A percentile compares a stretch with the other conserved stretches of the same genome.
phyloP scores from a whole-genome alignment of 2,113 vertebrate species.

The Spheniscus mendiculus region DNA sequence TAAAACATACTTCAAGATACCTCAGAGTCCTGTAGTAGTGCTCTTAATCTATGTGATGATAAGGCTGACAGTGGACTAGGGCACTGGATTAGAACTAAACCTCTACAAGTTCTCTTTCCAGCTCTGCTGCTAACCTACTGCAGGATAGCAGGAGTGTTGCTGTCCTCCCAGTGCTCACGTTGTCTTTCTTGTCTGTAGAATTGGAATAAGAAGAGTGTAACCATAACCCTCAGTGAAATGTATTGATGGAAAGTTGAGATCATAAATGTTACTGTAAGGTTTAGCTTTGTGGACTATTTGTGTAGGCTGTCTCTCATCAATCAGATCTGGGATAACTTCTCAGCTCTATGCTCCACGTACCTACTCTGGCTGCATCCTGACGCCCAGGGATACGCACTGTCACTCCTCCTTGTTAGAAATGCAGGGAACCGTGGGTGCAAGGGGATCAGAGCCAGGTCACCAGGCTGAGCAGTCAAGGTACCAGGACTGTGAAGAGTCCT shows the following conservation, averaged over 20 bases:
- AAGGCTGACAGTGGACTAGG: neutral
- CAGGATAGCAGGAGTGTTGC: neutral
- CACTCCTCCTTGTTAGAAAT: neutral
- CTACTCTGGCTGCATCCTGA: neutral
- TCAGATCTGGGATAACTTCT: neutral
- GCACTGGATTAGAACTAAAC: neutral
- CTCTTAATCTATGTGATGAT: neutral
- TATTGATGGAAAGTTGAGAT: neutral
- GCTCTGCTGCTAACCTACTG: neutral
- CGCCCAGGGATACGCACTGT: neutral
- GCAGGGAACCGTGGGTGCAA: accelerated
- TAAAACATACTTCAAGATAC: neutral
- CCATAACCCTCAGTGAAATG: neutral
- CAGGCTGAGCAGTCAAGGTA: neutral
- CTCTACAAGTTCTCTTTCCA: neutral
- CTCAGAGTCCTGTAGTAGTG: neutral
- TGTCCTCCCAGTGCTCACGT: neutral
- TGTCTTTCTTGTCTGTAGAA: neutral
- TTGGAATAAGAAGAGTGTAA: neutral
- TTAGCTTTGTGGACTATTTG: neutral
- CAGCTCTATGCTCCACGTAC: neutral
- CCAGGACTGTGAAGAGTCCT: neutral
- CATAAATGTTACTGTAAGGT: neutral
- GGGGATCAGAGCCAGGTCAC: neutral
- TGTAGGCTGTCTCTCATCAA: neutral